Evolutionary conservation across 1,140 invertebrate species (phyloP), one percentile per base, ranked within the genome.

Genomic region (Caenorhabditis briggsae): DNA sequence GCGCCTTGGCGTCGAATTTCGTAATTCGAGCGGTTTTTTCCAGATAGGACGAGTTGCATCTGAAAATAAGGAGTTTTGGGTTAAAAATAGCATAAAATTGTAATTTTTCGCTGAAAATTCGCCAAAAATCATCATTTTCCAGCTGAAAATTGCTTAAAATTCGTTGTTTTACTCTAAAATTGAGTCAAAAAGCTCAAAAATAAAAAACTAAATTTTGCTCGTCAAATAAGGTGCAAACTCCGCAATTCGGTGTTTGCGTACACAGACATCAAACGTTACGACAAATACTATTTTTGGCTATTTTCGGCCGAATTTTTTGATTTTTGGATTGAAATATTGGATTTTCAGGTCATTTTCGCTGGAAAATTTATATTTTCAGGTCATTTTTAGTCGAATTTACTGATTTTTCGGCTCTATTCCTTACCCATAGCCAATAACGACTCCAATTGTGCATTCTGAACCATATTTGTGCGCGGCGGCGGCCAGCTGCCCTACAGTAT

Each of bases 401-500:
- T n/a, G n/a, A n/a, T n/a, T n/a, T n/a, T n/a, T n/a, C n/a, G n/a
- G n/a, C n/a, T n/a, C n/a, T n/a, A 56, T 20, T 16, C 74, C 89
- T 85, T 50, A 92, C 83, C 92, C 92, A 82, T 92, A 92, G 25
- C 91, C 91, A 82, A 92, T 92, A 43, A 92, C 91, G 18, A 92
- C 90, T 58, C 84, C 91, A 56, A 89, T 70, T 55, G 88, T 90
- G 82, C 91, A 92, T 46, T 92, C 92, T 16, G 84, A 78, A 11
- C 91, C 91, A 70, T 92, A 92, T 86, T 89, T 91, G 85, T 91
- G 87, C 9, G 92, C 89, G n/a, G 91, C 91, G 12, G 91, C 92
- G 3, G 91, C 91, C 64, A 92, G 50, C 82, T 92, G 91, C 23
- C 91, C 91, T 20, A 92, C 91, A 8, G 91, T 92, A 83, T 92